Conservation (phyloP, 2,113 vertebrate species). For the Gymnobelideus leadbeateri region DNA sequence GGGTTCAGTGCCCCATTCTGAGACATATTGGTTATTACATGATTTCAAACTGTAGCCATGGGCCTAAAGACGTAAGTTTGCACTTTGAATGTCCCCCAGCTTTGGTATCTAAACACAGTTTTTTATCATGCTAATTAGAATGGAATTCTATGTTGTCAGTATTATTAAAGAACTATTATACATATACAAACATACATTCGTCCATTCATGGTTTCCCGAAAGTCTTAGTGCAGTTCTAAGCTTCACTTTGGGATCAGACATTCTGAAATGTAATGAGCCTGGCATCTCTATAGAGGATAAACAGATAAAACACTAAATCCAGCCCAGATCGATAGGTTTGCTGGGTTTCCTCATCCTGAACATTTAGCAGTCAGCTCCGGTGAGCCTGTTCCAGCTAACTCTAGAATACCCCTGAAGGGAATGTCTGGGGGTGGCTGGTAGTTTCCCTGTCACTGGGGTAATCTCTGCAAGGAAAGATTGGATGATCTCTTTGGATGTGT, state of each 20-base stretch:
- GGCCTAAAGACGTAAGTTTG: background rate
- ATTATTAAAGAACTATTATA: conserved; percentile 10
- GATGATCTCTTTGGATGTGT: background rate
- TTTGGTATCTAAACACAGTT: background rate
- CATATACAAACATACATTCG: no score
- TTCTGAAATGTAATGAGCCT: background rate
- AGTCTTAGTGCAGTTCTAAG: no score
- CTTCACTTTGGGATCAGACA: background rate
- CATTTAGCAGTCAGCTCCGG: background rate
- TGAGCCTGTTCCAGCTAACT: background rate
- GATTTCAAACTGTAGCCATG: background rate
- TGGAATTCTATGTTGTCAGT: background rate
- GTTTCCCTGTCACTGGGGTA: background rate
- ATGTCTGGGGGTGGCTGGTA: no score
- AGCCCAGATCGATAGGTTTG: no score
- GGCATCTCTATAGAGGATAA: no score
- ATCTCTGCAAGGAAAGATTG: background rate
- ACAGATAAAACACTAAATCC: no score
- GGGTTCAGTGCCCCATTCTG: background rate
- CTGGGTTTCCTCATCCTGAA: no score
- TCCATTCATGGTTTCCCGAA: no score
- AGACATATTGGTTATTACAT: background rate
- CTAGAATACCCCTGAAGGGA: background rate
- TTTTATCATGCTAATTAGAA: background rate
- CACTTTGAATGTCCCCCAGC: background rate